phyloP scores from a whole-genome alignment of 2,113 vertebrate species.

The Triplophysa tibetana region DNA sequence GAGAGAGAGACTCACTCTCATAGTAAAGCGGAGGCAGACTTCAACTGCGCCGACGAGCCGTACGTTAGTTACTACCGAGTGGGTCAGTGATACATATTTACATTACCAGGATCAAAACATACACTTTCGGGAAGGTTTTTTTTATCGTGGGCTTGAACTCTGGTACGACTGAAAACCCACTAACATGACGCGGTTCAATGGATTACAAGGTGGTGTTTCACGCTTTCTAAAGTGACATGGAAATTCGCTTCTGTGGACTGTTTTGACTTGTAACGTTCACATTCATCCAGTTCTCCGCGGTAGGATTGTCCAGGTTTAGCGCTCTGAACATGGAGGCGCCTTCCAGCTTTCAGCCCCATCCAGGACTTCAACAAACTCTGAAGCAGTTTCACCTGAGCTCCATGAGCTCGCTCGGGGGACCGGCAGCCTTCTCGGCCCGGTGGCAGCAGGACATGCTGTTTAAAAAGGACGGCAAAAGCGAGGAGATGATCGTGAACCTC shows the following conservation, averaged over 20 bases:
- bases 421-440: constrained; percentile 95
- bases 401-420: constrained; percentile 95
- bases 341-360: constrained; percentile 93
- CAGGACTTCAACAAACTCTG: constrained; percentile 96
- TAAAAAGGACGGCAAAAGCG: constrained; percentile 86
- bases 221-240: constrained; percentile 69
- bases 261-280: constrained; percentile 62
- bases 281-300: constrained; percentile 56
- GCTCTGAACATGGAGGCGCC: constrained; percentile 79
- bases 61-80: constrained; percentile 14
- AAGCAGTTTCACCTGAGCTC: constrained; percentile 98
- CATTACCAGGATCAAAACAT: constrained; percentile 23
- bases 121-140: background rate
- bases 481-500: constrained; percentile 77
- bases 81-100: background rate
- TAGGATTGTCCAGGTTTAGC: constrained; percentile 52
- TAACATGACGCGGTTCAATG: constrained; percentile 60
- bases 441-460: constrained; percentile 93
- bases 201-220: constrained; percentile 61
- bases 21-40: constrained; percentile 59
- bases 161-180: constrained; percentile 17
- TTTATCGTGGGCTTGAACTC: constrained; percentile 45
- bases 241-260: constrained; percentile 55
- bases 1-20: constrained; percentile 53
- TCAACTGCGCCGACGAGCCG: constrained; percentile 40